These are phyloP conservation scores for Orchesellides sinensis DNA, from an alignment of 2,888 invertebrate species.

Conservation along the genomic window DNA sequence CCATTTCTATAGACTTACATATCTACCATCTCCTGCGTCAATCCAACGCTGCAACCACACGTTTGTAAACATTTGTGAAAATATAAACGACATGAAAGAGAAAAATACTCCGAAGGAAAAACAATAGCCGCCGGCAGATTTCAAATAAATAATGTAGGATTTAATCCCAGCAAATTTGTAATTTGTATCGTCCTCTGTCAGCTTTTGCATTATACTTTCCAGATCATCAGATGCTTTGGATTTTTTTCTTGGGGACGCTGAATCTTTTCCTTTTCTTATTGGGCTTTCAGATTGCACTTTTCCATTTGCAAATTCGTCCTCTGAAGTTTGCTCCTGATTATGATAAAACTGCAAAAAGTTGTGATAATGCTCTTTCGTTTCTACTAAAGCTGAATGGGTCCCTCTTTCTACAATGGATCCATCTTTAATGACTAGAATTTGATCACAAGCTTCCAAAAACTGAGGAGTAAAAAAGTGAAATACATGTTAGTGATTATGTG, in stretches of 20 bases:
- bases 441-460: conserved; percentile 79
- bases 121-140: conserved; percentile 77
- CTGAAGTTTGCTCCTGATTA: neutral
- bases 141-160: conserved; percentile 77
- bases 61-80: conserved; percentile 75
- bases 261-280: conserved; percentile 33
- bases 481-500: neutral
- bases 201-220: conserved; percentile 57
- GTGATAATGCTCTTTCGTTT: conserved; percentile 76
- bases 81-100: conserved; percentile 77
- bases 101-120: conserved; percentile 75
- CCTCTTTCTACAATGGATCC: conserved; percentile 78
- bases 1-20: conserved; percentile 54
- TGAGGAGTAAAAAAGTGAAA: conserved; percentile 72
- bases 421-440: conserved; percentile 78
- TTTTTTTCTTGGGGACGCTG: conserved; percentile 29
- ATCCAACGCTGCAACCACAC: conserved; percentile 76
- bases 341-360: conserved; percentile 74
- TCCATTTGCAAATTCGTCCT: conserved; percentile 7
- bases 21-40: conserved; percentile 74
- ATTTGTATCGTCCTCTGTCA: conserved; percentile 60
- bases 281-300: neutral
- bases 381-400: conserved; percentile 77
- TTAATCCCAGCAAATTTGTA: conserved; percentile 62
- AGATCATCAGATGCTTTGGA: conserved; percentile 51